phyloP scores from a whole-genome alignment of 2,888 invertebrate species.

The Eupithecia centaureata region DNA sequence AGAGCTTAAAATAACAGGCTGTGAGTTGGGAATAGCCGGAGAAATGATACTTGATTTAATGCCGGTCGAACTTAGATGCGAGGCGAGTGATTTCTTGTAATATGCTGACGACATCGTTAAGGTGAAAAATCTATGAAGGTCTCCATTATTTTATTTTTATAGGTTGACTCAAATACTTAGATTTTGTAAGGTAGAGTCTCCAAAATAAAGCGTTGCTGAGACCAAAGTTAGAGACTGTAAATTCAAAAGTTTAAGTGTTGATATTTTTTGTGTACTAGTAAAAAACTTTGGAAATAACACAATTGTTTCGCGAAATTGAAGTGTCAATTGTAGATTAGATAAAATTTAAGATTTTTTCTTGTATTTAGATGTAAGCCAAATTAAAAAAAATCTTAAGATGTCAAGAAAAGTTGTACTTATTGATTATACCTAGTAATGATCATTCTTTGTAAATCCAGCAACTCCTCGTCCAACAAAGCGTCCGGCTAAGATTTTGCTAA shows the following conservation, averaged over 20 bases:
- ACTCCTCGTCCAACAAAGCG: too few relatives aligned
- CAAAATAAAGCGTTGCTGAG: not conserved
- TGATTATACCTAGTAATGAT: too few relatives aligned
- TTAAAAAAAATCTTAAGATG: too few relatives aligned
- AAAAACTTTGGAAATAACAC: not conserved
- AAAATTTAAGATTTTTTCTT: too few relatives aligned
- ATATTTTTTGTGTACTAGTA: too few relatives aligned
- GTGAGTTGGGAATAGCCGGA: conserved; percentile 21
- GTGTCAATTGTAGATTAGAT: too few relatives aligned
- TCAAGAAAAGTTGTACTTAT: too few relatives aligned
- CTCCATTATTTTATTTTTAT: not conserved
- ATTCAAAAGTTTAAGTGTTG: too few relatives aligned
- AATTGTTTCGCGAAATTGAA: too few relatives aligned
- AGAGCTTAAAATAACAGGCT: conserved; percentile 21
- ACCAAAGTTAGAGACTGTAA: too few relatives aligned
- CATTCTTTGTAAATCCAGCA: too few relatives aligned
- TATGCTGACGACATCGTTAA: not conserved
- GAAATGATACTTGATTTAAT: conserved; percentile 6
- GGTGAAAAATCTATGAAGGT: not conserved
- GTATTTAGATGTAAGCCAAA: too few relatives aligned
- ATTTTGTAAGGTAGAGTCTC: not conserved
- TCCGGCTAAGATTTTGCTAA: conserved; percentile 7
- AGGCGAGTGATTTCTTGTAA: not conserved
- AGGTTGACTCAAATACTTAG: not conserved
- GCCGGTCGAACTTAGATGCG: not conserved